Evolutionary conservation across 2,113 vertebrate species (phyloP).

Genomic region (Elachura formosa): DNA sequence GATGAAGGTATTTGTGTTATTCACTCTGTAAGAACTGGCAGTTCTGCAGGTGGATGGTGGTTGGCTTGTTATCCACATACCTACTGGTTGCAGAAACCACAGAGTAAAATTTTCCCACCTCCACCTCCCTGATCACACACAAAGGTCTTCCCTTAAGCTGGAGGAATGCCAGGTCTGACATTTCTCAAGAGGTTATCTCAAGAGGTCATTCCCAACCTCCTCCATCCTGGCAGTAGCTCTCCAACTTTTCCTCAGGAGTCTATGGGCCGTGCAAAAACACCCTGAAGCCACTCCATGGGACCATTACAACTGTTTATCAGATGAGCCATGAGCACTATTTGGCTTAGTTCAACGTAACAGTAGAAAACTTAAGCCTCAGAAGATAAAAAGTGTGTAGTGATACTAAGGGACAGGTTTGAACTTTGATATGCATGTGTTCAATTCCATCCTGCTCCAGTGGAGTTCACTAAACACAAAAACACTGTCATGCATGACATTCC

Average conservation of each 20-base stretch:
- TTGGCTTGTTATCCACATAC: background rate
- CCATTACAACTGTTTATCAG: constrained; percentile 10
- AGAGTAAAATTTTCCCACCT: background rate
- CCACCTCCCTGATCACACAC: background rate
- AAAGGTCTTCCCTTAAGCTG: background rate
- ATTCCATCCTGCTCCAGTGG: background rate
- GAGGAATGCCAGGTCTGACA: background rate
- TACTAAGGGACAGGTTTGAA: background rate
- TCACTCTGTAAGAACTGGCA: background rate
- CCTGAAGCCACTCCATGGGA: background rate
- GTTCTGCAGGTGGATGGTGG: background rate
- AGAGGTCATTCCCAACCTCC: background rate
- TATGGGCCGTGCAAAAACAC: background rate
- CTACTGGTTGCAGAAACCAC: background rate
- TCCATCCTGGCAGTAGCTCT: background rate
- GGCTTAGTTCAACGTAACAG: background rate
- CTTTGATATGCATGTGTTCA: background rate
- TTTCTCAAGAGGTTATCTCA: background rate
- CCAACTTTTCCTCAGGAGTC: background rate
- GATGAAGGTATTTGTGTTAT: background rate
- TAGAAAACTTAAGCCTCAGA: background rate
- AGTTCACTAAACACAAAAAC: background rate
- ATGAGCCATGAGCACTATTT: background rate
- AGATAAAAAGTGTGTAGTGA: background rate
- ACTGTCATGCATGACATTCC: background rate